phyloP scores from a whole-genome alignment of 2,888 invertebrate genomes.

The Chrysotoxum bicinctum region DNA sequence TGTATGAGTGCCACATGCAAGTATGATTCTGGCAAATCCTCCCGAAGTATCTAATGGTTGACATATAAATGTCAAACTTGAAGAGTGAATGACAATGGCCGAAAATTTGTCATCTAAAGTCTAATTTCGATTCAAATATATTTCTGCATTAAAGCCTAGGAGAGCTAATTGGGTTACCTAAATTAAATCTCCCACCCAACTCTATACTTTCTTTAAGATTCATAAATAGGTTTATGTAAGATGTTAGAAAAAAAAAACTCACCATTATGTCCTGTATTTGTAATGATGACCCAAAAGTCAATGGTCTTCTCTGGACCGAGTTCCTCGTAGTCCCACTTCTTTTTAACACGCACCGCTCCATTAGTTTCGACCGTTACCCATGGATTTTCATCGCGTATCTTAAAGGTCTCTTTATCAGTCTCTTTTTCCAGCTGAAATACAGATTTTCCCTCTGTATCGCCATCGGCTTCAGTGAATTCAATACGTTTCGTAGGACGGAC shows the following conservation, averaged over 20 bases:
- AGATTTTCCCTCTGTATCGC: constrained; percentile 92
- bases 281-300: constrained; percentile 97
- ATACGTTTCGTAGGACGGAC: constrained; percentile 97
- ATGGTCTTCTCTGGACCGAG: constrained; percentile 96
- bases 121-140: too few species aligned
- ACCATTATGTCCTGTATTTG: constrained; percentile 94
- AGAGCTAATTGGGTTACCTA: too few species aligned
- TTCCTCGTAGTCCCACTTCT: constrained; percentile 98
- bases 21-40: too few species aligned
- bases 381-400: constrained; percentile 95
- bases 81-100: too few species aligned
- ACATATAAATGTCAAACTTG: too few species aligned
- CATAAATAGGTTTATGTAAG: neutral
- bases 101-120: too few species aligned
- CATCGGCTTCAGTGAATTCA: constrained; percentile 95
- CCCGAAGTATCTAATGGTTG: too few species aligned
- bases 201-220: too few species aligned
- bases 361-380: constrained; percentile 96
- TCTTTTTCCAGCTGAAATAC: constrained; percentile 96
- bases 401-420: constrained; percentile 95
- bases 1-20: too few species aligned
- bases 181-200: too few species aligned
- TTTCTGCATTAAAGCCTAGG: too few species aligned
- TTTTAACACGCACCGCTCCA: constrained; percentile 95
- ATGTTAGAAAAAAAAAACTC: constrained; percentile 80